Conservation (phyloP, 2,797 vertebrate genomes). For the Emys orbicularis region DNA sequence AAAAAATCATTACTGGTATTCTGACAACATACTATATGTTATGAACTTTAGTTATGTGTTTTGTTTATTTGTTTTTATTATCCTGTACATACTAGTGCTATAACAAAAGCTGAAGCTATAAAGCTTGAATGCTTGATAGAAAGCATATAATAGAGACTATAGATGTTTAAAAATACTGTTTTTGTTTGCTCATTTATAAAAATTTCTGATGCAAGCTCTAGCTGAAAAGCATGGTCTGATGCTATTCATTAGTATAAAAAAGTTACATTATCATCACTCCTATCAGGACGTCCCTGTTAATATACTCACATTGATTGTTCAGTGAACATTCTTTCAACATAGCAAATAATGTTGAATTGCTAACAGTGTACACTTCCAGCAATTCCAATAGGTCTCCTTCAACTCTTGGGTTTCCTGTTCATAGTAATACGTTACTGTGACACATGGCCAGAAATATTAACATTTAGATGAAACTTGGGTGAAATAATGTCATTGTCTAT, state of each 20-base stretch:
- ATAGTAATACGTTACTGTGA: not conserved
- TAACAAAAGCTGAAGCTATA: not conserved
- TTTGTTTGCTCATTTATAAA: not conserved
- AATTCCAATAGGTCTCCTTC: conserved; percentile 6
- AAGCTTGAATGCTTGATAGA: not conserved
- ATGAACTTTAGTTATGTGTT: not conserved
- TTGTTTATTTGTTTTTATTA: not conserved
- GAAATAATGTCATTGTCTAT: too few relatives aligned
- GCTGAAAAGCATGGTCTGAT: not conserved
- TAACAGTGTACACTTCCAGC: not conserved
- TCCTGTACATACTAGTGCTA: not conserved
- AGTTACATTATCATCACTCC: not conserved
- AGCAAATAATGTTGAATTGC: not conserved
- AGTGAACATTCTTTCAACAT: not conserved
- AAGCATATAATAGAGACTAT: rapidly evolving
- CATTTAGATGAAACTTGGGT: too few relatives aligned
- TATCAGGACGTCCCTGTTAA: not conserved
- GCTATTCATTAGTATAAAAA: not conserved
- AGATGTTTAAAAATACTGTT: rapidly evolving
- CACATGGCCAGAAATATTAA: too few relatives aligned
- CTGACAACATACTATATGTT: not conserved
- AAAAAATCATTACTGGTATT: not conserved
- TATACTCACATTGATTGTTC: not conserved
- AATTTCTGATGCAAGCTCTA: not conserved
- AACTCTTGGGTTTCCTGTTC: conserved; percentile 23